Evolutionary conservation across 2,797 vertebrate genomes (phyloP), one percentile per base, ranked within the genome.

Genomic region (Parambassis ranga): DNA sequence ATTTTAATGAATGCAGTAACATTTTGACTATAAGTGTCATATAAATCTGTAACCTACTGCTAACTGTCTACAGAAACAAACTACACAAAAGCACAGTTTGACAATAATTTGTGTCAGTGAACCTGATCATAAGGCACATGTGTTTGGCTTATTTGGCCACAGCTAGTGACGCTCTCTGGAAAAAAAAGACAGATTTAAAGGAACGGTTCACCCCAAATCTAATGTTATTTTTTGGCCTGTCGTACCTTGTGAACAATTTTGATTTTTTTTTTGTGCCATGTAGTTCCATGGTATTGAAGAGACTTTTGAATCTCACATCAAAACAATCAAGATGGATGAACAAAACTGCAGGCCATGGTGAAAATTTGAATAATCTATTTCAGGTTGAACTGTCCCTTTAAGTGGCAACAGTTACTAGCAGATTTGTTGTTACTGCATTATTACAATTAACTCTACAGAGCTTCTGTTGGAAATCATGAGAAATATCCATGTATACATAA

Each of bases 41-140:
- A 32, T 71, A 44, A 66, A 70, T 39, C 24, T 78, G 53, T 67
- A 52, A 69, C 60, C 56, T 64, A 51, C 63, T 79, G 35, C 20
- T 35, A 57, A 62, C 22, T 30, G 28, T 73, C 58, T 46, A 64
- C 42, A 56, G 56, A 52, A 44, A 51, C 8, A 65, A 58, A 38
- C 30, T 26, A 68, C 28, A 56, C 41, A 60, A 60, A 85, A 81
- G 76, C 79, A 79, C 71, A 85, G 56, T 64, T 79, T 70, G 31
- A 78, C 76, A 62, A 73, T 28, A 66, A 58, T 48, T 79, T 74
- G 49, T 61, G 50, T 63, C 35, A 53, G 38, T 56, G 42, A 66
- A 51, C 24, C 52, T 56, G 23, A 37, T 36, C 8, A 39, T 58
- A 32, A 48, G 22, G 10, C 27, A 70, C 51, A 71, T 63, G 20